phyloP scores from a whole-genome alignment of 2,888 invertebrate species.

The Plagiodera versicolora region DNA sequence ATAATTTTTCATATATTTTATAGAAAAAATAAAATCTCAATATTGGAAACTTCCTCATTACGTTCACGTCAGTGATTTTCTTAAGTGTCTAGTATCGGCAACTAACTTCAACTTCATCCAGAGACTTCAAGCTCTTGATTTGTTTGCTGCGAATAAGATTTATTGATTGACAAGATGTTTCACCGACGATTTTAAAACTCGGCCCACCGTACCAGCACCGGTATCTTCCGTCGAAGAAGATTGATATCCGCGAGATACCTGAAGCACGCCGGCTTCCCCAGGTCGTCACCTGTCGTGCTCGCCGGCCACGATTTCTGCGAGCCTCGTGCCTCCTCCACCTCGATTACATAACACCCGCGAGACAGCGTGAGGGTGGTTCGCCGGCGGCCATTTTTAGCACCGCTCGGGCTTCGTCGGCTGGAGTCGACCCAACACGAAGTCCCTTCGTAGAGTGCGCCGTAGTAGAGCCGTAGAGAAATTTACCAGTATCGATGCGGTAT shows the following conservation, averaged over 20 bases:
- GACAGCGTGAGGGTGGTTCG: conserved; percentile 39
- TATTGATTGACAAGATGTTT: too few species aligned
- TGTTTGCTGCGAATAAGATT: too few species aligned
- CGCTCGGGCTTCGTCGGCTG: conserved; percentile 37
- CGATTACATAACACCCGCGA: conserved; percentile 29
- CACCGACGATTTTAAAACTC: too few species aligned
- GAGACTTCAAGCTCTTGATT: too few species aligned
- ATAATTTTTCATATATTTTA: too few species aligned
- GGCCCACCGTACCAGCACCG: too few species aligned
- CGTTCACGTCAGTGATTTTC: too few species aligned
- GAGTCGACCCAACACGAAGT: conserved; percentile 33
- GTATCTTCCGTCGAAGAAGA: neutral
- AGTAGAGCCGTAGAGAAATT: conserved; percentile 26
- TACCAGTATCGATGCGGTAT: conserved; percentile 41
- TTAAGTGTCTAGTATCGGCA: too few species aligned
- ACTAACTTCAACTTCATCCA: too few species aligned
- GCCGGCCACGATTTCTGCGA: neutral
- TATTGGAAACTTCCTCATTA: too few species aligned
- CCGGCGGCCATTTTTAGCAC: conserved; percentile 40
- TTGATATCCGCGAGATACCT: neutral
- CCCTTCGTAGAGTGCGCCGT: conserved; percentile 39
- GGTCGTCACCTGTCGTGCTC: neutral
- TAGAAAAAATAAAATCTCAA: too few species aligned
- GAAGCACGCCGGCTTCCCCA: neutral
- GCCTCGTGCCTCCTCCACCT: conserved; percentile 8